Evolutionary conservation across 2,888 invertebrate species (phyloP), one percentile per base, ranked within the genome.

Genomic region (Cephus spinipes): DNA sequence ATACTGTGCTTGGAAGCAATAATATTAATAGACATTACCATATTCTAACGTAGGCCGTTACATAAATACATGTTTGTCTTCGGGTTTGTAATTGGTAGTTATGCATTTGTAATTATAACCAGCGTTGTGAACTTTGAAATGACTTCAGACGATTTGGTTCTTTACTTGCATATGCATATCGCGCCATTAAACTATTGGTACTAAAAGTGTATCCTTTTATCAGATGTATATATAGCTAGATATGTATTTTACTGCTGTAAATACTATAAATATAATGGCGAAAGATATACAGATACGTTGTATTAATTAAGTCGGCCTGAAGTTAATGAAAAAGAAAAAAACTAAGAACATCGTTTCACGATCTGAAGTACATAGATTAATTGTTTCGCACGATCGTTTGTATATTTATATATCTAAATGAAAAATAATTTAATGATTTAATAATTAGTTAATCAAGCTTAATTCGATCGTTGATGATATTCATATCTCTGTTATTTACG

Each of bases 211-310:
- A 33, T 71, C 71, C 32, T 33, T 32, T 33, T 71, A 33, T 71
- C 71, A 76, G 69, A 40, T 76, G 69, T 79, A 79, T 85, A 87
- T 75, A 83, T 85, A 85, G 79, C n/a, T 83, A 83, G 79, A 71
- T 31, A 75, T 82, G 82, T 88, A 86, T 79, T 85, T 87, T 82
- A 81, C 82, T 85, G 84, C 79, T 88, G 88, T 88, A 88, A 87
- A 88, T 87, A 87, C 73, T 76, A 80, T 83, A 84, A 81, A 81
- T 36, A 77, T 79, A 78, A 71, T 81, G 76, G 71, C 69, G 31
- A 76, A 68, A 68, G 34, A 75, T 68, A 69, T 68, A 34, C 69
- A 71, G 79, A 79, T 78, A 76, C 80, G 76, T 81, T 77, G 75
- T 85, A 85, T 78, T 74, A 40, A 76, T 68, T 69, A 74, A 79